Evolutionary conservation across 2,888 invertebrate species (phyloP).

Genomic region (Notodonta dromedarius): DNA sequence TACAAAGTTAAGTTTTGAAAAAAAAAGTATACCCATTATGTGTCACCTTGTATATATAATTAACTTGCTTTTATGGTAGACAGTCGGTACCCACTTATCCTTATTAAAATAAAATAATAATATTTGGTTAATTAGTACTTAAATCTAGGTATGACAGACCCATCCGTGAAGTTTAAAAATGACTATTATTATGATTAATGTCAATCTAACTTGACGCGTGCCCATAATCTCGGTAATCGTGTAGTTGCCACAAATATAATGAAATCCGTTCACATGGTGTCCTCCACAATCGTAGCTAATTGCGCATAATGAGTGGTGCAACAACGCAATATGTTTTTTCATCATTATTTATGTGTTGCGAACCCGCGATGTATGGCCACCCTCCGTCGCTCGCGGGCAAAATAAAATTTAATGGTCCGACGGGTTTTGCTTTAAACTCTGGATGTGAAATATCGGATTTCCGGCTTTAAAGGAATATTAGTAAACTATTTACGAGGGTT

Average conservation of each 20-base stretch:
- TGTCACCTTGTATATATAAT: too few relatives aligned
- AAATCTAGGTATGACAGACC: not conserved
- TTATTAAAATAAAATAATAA: too few relatives aligned
- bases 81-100: conserved; percentile 12
- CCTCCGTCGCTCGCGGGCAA: conserved; percentile 67
- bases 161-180: not conserved
- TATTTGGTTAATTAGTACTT: not conserved
- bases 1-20: too few relatives aligned
- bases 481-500: conserved; percentile 35
- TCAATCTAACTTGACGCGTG: conserved; percentile 49
- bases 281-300: conserved; percentile 81
- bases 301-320: conserved; percentile 82
- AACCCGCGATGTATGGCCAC: conserved; percentile 68
- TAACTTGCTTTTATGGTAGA: too few relatives aligned
- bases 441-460: conserved; percentile 77
- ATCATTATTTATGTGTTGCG: conserved; percentile 75
- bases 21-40: too few relatives aligned
- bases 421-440: conserved; percentile 61
- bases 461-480: conserved; percentile 58
- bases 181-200: conserved; percentile 16
- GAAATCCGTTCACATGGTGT: conserved; percentile 77
- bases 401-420: conserved; percentile 81
- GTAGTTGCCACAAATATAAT: conserved; percentile 46
- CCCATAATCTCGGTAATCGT: conserved; percentile 31
- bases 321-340: conserved; percentile 81